A percentile compares a stretch with the other conserved stretches of the same genome.
phyloP scores from a whole-genome alignment of 2,888 invertebrate genomes.

The Aethes cnicana region DNA sequence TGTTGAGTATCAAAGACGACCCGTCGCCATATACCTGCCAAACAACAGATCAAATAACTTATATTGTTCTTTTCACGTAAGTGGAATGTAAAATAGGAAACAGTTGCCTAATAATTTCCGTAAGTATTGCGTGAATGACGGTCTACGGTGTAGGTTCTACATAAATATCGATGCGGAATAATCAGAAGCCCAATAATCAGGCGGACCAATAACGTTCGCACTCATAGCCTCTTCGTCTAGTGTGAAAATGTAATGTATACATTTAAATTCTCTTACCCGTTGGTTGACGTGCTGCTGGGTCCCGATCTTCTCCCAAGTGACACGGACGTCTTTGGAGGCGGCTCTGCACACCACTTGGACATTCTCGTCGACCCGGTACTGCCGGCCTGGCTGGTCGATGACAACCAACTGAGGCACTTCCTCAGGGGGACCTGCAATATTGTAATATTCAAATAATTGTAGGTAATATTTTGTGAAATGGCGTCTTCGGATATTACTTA shows the following conservation, averaged over 20 bases:
- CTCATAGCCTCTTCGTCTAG: too few species aligned
- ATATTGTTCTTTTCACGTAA: too few species aligned
- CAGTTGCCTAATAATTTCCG: too few species aligned
- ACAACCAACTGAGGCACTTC: conserved; percentile 49
- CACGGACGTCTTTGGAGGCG: conserved; percentile 41
- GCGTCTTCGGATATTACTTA: too few species aligned
- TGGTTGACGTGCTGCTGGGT: conserved; percentile 62
- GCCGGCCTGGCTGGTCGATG: conserved; percentile 62
- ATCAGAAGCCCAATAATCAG: too few species aligned
- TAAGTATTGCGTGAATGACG: too few species aligned
- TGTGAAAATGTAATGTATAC: not conserved
- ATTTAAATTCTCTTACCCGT: conserved; percentile 45
- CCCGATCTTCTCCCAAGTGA: conserved; percentile 56
- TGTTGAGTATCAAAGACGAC: conserved; percentile 83
- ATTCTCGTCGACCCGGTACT: conserved; percentile 62
- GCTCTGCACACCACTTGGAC: conserved; percentile 60
- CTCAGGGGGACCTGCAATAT: conserved; percentile 52
- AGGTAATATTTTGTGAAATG: too few species aligned
- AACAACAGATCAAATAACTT: too few species aligned
- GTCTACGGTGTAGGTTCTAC: too few species aligned
- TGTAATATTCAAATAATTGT: not conserved
- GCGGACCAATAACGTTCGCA: too few species aligned
- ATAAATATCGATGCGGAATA: too few species aligned
- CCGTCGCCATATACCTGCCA: conserved; percentile 78
- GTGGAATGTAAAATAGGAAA: too few species aligned